Base-by-base conservation (phyloP, 2,888 invertebrate species). In the Drosophila rellima region DNA sequence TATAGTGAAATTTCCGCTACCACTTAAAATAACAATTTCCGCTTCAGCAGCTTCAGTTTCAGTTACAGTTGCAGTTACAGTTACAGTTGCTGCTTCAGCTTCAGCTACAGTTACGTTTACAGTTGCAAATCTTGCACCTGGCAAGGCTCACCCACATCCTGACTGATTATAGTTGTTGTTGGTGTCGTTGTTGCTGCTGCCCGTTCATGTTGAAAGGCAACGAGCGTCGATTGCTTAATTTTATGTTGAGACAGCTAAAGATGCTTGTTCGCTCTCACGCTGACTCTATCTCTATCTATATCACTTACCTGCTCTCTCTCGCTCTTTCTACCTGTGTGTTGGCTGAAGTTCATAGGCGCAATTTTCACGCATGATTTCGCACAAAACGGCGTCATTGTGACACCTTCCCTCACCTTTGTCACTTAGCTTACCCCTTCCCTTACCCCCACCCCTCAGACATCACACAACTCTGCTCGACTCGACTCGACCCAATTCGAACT, bases 1-100 rank as follows among this genome's bases (percentile, higher is more conserved):
- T 70, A 70, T 74, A 79, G 77, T 79, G 74, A 87, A 87, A 85
- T 85, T 87, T 85, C 84, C 84, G 84, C 77, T 62, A 79, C 77
- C 88, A 87, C 85, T 85, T 85, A 82, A 87, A 87, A 79, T 85
- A 84, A 87, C 82, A 82, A 85, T 87, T 85, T 87, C 85, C 84
- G 80, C 73, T 65, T 76, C 70, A 69, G 66, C 80, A 69, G 73
- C 70, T 75, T 77, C 81, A 75, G 71, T 78, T 78, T 8, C 67
- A 74, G 45, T 37, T 60, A 11, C 61, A 62, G 13, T 10, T 35
- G 26, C 64, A 69, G 31, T 26, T 31, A 15, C 60, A 48, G n/a
- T 17, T 5, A 44, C 56, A 68, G 35, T 10, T 18, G 40, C 59
- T 59, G 39, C 35, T 33, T 17, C 68, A 59, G 20, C 29, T 29